Base-by-base conservation (phyloP, 1,140 invertebrate genomes). In the Diuraphis noxia region DNA sequence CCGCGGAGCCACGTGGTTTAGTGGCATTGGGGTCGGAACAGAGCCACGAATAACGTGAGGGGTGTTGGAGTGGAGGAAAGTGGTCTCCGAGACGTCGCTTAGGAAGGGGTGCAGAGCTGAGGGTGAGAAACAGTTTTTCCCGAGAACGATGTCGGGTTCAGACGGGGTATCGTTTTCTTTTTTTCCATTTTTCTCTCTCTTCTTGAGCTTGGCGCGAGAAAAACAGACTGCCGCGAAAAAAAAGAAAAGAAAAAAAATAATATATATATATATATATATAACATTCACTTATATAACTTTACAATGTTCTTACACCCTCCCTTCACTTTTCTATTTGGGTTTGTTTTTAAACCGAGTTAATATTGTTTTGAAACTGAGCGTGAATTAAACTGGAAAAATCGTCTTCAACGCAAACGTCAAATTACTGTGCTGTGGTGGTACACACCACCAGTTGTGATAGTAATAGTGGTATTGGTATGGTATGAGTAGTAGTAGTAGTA, bases 131-230 rank as follows among this genome's bases (percentile, higher is more conserved):
- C 63, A 30, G 89, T 91, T 81, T 82, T 82, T 9, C 72, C 13
- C 56, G 34, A 91, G 77, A 90, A 81, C 40, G 40, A 90, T 90
- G 88, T 90, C 77, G 72, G 88, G 49, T 81, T 49, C 88, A 90
- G 88, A 79, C 77, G n/a, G 56, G 63, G 40, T 36, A 81, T 90
- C 88, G 38, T 90, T 90, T 49, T 81, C 36, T 40, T 38, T 30
- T 87, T 56, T 19, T 43, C n/a, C 25, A 30, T 41, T n/a, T 41
- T 84, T 41, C 25, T n/a, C 41, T n/a, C n/a, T n/a, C 38, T 89
- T 77, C 21, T 88, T 10, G 23, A 38, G 36, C 49, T 77, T 6
- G 63, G n/a, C 6, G 63, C 17, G 43, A 88, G n/a, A 88, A 88
- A 86, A 34, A 52, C 43, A 36, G 34, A 86, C 40, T 40, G 40